Base-by-base conservation (phyloP, 2,113 vertebrate species). In the Hydropotes inermis region DNA sequence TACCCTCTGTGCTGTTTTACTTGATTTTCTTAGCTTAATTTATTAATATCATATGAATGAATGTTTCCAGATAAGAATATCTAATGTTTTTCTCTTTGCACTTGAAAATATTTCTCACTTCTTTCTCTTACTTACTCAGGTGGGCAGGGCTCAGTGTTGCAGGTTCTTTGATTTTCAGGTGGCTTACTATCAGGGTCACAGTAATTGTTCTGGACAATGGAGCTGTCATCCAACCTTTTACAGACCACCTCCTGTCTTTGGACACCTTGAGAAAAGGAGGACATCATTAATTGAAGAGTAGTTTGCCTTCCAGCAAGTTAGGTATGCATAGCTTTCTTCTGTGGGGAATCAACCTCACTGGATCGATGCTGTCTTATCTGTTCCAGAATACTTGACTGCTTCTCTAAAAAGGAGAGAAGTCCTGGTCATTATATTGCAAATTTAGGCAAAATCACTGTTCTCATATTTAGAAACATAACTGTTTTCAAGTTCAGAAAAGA, bases 211-310 rank as follows among this genome's bases (percentile, higher is more conserved):
- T 99, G 99, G 64, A 99, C 99, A 98, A 99, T 95, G 4, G 99
- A 99, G 99, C 98, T 99, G 98, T 99, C 99, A 84, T 99, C 99
- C 96, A 99, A 96, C 97, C 99, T 99, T 99, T 99, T 99, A 98
- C 99, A 99, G 64, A 99, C 99, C 97, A 99, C 98, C 95, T 99
- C 99, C 98, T 99, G 99, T 98, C 99, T 99, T 99, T 99, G 99
- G 60, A 99, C 97, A 98, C 99, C 99, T 99, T 98, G 86, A 95
- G 94, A 98, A 98, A 79, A 98, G 98, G 97, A 98, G 91, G 94
- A 97, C 21, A 98, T 64, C 14, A 96, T 97, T 97, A 97, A 81
- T 92, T 70, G 27, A 89, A 95, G 89, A 94, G 91, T 87, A 94
- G 45, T 89, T 97, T 52, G 97, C 81, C 52, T 94, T 96, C 61